Evolutionary conservation across 30 jellyfish, hydroid and myxozoan species (phyloP).

Genomic region (Catostylus mosaicus): DNA sequence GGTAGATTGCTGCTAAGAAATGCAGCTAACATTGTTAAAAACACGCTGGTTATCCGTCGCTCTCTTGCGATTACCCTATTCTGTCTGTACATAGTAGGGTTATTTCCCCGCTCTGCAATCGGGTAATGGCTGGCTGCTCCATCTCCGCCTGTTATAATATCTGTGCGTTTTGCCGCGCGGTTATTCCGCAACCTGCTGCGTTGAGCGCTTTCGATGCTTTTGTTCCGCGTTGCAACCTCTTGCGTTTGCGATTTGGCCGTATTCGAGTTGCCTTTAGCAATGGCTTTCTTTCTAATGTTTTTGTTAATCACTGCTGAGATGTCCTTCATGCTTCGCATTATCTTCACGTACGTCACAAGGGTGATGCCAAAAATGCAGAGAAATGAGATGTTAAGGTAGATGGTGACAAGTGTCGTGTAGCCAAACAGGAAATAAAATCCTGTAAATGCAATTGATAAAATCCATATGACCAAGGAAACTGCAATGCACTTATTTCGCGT

Average conservation of each 20-base stretch:
- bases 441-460: constrained; percentile 48
- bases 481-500: constrained; percentile 50
- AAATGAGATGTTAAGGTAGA: constrained; percentile 47
- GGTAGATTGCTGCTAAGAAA: constrained; percentile 64
- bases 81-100: not conserved
- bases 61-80: constrained; percentile 15
- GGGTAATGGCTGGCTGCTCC: not conserved
- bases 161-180: not conserved
- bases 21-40: constrained; percentile 41
- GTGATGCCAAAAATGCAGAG: constrained; percentile 34
- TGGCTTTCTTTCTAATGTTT: not conserved
- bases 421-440: constrained; percentile 57
- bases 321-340: constrained; percentile 19
- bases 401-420: constrained; percentile 37
- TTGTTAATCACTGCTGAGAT: constrained; percentile 18
- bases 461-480: constrained; percentile 59
- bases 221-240: too few relatives aligned
- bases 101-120: not conserved
- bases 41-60: constrained; percentile 55
- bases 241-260: too few relatives aligned
- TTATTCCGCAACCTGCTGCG: not conserved
- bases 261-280: not conserved
- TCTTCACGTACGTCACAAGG: constrained; percentile 45
- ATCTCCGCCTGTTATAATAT: not conserved
- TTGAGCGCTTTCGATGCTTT: too few relatives aligned